phyloP scores from a whole-genome alignment of 2,113 vertebrate species.

The Prionailurus viverrinus region DNA sequence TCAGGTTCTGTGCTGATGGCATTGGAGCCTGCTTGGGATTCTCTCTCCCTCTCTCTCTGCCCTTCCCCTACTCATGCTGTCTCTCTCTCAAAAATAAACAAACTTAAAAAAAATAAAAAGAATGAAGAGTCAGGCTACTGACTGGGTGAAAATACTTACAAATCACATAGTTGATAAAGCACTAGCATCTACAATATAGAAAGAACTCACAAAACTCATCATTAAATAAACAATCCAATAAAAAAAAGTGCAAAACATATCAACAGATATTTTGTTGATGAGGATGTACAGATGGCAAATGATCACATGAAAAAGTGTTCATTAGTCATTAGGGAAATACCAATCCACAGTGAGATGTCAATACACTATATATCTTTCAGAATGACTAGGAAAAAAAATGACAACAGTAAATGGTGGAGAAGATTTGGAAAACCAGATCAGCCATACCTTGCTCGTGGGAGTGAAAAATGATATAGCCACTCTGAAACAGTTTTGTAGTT shows the following conservation, averaged over 20 bases:
- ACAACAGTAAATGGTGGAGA: not conserved
- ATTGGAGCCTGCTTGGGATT: no score
- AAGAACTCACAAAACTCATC: not conserved
- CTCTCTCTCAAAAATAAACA: no score
- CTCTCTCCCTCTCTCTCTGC: no score
- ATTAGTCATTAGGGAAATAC: not conserved
- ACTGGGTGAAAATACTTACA: not conserved
- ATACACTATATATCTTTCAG: not conserved
- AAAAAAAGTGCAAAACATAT: not conserved
- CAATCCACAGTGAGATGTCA: not conserved
- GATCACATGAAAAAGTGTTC: not conserved
- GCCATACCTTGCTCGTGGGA: not conserved
- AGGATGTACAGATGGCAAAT: not conserved
- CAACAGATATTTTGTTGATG: not conserved
- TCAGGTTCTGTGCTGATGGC: no score
- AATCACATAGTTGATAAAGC: not conserved
- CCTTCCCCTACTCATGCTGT: no score
- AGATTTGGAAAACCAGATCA: not conserved
- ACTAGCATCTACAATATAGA: not conserved
- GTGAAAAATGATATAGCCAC: not conserved
- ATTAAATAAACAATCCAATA: not conserved
- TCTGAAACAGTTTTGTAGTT: slow-evolving; percentile 14
- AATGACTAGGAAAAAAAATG: not conserved
- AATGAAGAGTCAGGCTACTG: not conserved
- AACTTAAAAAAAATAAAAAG: not conserved